Evolutionary conservation across 2,888 invertebrate species (phyloP), one percentile per base, ranked within the genome.

Genomic region (Xestobium rufovillosum): DNA sequence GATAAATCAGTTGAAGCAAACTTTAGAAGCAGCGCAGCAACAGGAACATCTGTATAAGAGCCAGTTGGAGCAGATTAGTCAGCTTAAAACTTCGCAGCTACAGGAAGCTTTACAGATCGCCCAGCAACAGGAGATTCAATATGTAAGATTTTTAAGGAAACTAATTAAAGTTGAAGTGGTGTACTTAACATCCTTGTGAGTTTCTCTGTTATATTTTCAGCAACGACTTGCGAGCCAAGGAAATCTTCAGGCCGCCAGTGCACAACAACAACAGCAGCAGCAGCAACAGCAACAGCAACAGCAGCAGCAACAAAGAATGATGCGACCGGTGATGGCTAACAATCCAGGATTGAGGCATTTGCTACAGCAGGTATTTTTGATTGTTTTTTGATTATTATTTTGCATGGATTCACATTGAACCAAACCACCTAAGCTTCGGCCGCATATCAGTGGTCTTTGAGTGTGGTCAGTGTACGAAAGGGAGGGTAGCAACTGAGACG

Each of bases 291-390:
- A 38, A 29, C 28, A 38, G 16, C 39, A 41, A 15, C 44, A 42
- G 15, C 46, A 56, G 16, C 59, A 60, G 26, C 68, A 67, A 25
- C 82, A 83, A 51, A 69, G 81, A 56, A 74, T 80, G 68, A 79
- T 86, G 70, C 72, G 85, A 11, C 84, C 85, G n/a, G 60, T 59
- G 28, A 75, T 80, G 64, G 72, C 80, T 10, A 80, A 82, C 56
- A 87, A 85, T 70, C 83, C 87, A 0, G 87, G 88, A 0, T 69
- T 89, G 8, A 65, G 85, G 9, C 85, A 87, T 63, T 68, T 89
- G 26, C 63, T 89, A 36, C 88, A 89, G 59, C 84, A 84, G 72
- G 83, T 81, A 69, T 43, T 43, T 26, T 31, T 15, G 32, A 17
- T 38, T 30, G 13, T n/a, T 15, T 17, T 32, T 44, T 26, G 11